Evolutionary conservation across 2,888 invertebrate species (phyloP), one percentile per base, ranked within the genome.

Genomic region (Agrochola litura): DNA sequence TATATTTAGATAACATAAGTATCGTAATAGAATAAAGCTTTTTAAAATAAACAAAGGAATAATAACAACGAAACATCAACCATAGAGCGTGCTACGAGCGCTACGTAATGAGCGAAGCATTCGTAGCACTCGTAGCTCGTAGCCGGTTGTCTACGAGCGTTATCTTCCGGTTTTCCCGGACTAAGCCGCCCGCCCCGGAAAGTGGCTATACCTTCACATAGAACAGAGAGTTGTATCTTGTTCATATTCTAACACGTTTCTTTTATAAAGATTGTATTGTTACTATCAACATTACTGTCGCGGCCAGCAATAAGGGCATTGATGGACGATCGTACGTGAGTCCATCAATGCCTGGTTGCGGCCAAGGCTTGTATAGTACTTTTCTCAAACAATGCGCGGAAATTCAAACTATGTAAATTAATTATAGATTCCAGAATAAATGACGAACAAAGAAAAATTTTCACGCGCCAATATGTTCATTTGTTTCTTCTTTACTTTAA

Each of bases 111-210:
- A 67, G 37, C 80, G 74, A 68, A 80, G 73, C 54, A 37, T 65
- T 64, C 83, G 83, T 76, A 82, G 79, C 56, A 16, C n/a, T 60
- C 74, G 80, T 68, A 77, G 76, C 65, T 54, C 83, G 83, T 76
- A 83, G 76, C 66, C 49, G 22, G 37, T 67, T 63, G 64, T 71
- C 80, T 83, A 74, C 80, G 80, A 68, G 71, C 73, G 76, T 65
- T 76, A 73, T 64, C 14, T 56, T 79, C 80, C 79, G 79, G 52
- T 60, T 73, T 46, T 67, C 52, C 70, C 70, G 56, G 70, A 67
- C 52, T 61, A 71, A 30, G 65, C 63, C 61, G 41, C 56, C 41
- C 65, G n/a, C 43, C 65, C 72, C 61, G 69, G 75, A 69, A 43
- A 19, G 37, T 37, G 49, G 46, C 46, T 73, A 67, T 67, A 46